Conservation (phyloP, 2,797 vertebrate species). For the Sphenodon punctatus region DNA sequence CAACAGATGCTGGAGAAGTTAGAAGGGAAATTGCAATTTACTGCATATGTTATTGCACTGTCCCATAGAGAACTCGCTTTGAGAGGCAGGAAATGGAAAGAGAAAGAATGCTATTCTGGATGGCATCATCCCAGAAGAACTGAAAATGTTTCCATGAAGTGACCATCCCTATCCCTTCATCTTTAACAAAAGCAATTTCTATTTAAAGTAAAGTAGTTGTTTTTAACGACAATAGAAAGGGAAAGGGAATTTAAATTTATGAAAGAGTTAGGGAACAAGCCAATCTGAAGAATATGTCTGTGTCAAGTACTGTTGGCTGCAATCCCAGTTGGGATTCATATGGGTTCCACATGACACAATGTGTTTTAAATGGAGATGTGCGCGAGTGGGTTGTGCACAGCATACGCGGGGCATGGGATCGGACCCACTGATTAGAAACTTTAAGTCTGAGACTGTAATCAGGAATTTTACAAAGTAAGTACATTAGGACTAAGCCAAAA, state of each 20-base stretch:
- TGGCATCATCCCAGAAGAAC: neutral
- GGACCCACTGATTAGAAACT: too few relatives aligned
- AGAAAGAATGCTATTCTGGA: neutral
- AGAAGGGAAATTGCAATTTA: neutral
- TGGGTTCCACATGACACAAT: too few relatives aligned
- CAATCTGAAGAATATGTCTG: conserved; percentile 12
- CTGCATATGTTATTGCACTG: neutral
- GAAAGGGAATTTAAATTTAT: neutral
- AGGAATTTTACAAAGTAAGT: neutral
- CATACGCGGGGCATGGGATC: too few relatives aligned
- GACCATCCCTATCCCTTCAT: neutral
- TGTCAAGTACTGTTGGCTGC: too few relatives aligned
- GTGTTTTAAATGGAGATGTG: too few relatives aligned
- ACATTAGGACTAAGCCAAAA: neutral
- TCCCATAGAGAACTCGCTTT: neutral
- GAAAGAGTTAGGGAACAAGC: neutral
- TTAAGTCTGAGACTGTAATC: neutral
- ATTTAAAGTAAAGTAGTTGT: neutral
- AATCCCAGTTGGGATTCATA: too few relatives aligned
- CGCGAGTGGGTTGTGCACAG: too few relatives aligned
- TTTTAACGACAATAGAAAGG: neutral
- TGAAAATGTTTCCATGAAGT: neutral
- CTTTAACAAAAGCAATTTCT: neutral
- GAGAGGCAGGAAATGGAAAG: neutral
- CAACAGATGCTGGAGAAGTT: neutral